Evolutionary conservation across 2,797 vertebrate genomes (phyloP), one percentile per base, ranked within the genome.

Genomic region (Gambusia yucatana): DNA sequence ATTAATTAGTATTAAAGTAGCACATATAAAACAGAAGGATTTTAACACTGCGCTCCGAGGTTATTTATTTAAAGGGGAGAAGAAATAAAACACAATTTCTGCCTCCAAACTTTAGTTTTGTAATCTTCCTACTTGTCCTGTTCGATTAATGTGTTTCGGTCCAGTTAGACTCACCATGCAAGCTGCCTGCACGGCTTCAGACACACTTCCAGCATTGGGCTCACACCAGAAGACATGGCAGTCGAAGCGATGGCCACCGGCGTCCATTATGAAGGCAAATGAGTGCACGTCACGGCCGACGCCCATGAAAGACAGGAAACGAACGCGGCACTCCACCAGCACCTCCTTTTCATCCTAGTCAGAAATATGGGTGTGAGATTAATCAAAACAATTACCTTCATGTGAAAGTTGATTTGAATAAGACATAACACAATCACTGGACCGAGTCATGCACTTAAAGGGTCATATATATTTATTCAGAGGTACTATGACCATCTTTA

Each of bases 301-400:
- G 0, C 98, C 98, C 97, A 99, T 99, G 93, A 99, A 99, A 28
- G 98, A 98, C 91, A 99, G 95, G 93, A 99, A 99, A 4, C 98
- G 97, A 57, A 99, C 98, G 0, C 98, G 97, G 73, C 98, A 99
- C 92, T 99, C 98, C 94, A 99, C 96, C 76, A 99, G 72, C 82
- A 98, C 88, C 3, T 99, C 98, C 87, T 96, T 96, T 95, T 98
- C 97, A 39, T 96, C 94, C 97, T 98, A 92, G 8, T 72, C 77
- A 39, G 73, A 77, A 63, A 85, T 44, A 71, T 3, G 28, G 28
- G 63, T 14, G 22, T 25, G 16, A 50, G 20, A 44, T 14, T 16
- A 6, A 22, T 7, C 17, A 67, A 20, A 50, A 22, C 9, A 2
- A 8, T 22, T 10, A 10, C 10, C 8, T 14, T 33, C 22, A 20